A percentile compares a stretch with the other conserved stretches of the same genome.
Evolutionary conservation across 2,888 invertebrate species (phyloP).

Genomic region (Loripinus fragilis): DNA sequence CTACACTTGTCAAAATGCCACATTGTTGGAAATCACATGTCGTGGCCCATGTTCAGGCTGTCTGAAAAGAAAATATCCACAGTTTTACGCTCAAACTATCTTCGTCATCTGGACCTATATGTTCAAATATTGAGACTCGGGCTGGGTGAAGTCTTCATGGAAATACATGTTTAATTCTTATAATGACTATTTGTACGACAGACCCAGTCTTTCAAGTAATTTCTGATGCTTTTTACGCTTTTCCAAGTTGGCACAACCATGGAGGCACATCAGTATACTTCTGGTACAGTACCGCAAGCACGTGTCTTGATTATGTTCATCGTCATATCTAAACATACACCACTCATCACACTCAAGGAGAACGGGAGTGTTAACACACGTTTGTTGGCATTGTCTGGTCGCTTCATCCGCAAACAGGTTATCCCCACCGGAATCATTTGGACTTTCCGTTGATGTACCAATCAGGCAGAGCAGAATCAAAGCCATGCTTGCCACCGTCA

Average conservation of each 20-base stretch:
- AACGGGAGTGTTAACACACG: background rate
- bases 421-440: background rate
- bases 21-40: too few species aligned
- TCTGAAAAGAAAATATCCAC: too few species aligned
- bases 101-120: too few species aligned
- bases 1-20: too few species aligned
- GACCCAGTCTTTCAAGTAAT: background rate
- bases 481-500: too few species aligned
- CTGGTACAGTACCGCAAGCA: background rate
- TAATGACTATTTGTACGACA: background rate
- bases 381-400: background rate
- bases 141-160: too few species aligned
- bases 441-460: background rate
- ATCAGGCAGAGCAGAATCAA: background rate
- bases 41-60: too few species aligned
- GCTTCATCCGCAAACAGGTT: background rate
- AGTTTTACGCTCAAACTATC: too few species aligned
- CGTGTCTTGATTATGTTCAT: background rate
- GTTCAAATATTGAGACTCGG: too few species aligned
- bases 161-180: too few species aligned
- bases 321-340: background rate
- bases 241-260: background rate
- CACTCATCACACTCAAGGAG: background rate
- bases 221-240: background rate
- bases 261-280: background rate